A percentile compares a stretch with the other conserved stretches of the same genome.
Conservation (phyloP, 2,113 vertebrate genomes). For the Isurus oxyrinchus region DNA sequence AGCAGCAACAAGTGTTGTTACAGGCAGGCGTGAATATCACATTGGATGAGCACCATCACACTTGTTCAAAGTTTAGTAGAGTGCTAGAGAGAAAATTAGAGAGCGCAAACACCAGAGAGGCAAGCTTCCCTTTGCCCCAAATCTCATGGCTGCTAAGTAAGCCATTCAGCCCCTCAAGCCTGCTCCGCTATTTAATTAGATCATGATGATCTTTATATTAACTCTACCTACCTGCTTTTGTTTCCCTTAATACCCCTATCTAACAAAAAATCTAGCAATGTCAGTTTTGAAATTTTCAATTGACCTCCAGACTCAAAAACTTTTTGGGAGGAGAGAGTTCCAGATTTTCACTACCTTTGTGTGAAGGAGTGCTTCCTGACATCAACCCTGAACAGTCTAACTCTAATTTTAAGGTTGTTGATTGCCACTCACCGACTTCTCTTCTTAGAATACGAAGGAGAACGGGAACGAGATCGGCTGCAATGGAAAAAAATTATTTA, state of each 20-base stretch:
- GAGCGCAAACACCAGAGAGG: no score
- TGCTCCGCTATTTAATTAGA: neutral
- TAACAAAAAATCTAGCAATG: neutral
- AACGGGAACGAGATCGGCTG: conserved; percentile 52
- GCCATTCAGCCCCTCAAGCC: neutral
- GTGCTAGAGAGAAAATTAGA: no score
- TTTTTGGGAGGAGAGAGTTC: neutral
- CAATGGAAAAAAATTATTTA: neutral
- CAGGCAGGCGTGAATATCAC: neutral
- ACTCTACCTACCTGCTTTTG: neutral
- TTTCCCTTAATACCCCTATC: neutral
- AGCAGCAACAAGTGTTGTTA: neutral
- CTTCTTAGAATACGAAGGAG: conserved; percentile 63
- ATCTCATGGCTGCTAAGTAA: no score
- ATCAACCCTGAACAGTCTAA: neutral
- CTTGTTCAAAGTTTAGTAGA: neutral
- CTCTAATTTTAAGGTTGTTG: no score
- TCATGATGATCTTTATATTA: neutral
- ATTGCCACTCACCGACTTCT: conserved; percentile 57
- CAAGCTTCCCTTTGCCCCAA: neutral
- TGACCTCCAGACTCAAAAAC: neutral
- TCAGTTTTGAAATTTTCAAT: neutral
- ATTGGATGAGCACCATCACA: neutral
- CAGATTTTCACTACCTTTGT: neutral
- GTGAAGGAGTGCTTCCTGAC: neutral